A percentile compares a stretch with the other conserved stretches of the same genome.
Evolutionary conservation across 2,888 invertebrate species (phyloP).

Genomic region (Tanypteryx hageni): DNA sequence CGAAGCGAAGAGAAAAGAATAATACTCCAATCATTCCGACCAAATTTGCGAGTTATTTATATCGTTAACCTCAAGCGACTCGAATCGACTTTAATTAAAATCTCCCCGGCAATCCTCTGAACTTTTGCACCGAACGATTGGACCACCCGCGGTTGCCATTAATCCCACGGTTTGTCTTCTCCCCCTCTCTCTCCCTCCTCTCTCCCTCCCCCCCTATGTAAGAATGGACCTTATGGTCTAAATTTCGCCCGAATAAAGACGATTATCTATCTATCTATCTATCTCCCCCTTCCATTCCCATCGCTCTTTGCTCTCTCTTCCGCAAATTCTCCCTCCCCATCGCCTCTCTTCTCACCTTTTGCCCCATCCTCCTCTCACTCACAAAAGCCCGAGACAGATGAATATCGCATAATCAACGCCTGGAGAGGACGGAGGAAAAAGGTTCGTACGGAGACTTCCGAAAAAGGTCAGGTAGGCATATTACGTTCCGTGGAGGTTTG

Average conservation of each 20-base stretch:
- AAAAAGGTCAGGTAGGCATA: constrained; percentile 5
- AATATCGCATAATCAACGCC: constrained; percentile 59
- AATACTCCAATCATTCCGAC: too few species aligned
- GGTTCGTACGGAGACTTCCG: background rate
- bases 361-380: background rate
- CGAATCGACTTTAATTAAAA: background rate
- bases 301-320: background rate
- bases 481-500: constrained; percentile 4
- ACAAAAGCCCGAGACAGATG: constrained; percentile 47
- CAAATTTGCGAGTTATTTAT: background rate
- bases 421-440: background rate
- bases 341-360: background rate
- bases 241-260: too few species aligned
- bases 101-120: too few species aligned
- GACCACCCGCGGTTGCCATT: constrained; percentile 35
- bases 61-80: background rate
- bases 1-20: too few species aligned
- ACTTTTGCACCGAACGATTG: background rate
- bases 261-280: too few species aligned
- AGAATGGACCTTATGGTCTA: too few species aligned
- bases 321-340: background rate
- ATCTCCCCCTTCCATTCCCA: background rate
- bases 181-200: background rate
- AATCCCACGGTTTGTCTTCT: constrained; percentile 52
- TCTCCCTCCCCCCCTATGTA: background rate